These are phyloP conservation scores for Allygus modestus DNA, from an alignment of 2,888 invertebrate species.

Conservation along the genomic window DNA sequence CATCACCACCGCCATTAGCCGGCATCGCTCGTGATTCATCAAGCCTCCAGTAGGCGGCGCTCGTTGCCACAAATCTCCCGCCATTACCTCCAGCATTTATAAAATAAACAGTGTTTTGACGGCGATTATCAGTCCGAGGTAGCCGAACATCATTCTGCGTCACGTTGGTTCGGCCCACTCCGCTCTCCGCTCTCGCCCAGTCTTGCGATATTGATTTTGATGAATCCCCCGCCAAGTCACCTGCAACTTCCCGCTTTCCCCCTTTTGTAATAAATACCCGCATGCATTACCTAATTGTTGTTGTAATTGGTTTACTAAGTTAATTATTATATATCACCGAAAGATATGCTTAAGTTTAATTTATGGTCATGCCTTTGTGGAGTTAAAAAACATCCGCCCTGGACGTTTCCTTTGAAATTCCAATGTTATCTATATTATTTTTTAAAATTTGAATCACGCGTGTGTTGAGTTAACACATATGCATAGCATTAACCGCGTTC, in stretches of 20 bases:
- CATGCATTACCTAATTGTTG: no score
- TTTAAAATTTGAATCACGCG: no score
- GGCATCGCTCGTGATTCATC: conserved; percentile 32
- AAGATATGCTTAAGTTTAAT: no score
- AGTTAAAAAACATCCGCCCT: no score
- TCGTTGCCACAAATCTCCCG: conserved; percentile 23
- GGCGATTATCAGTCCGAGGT: conserved; percentile 38
- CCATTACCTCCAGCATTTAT: conserved; percentile 41
- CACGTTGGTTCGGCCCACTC: neutral
- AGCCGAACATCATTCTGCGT: conserved; percentile 22
- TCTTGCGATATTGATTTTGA: neutral
- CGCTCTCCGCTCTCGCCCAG: no score
- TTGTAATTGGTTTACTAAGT: no score
- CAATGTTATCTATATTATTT: no score
- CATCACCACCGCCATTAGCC: neutral
- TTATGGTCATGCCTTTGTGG: no score
- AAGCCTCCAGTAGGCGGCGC: conserved; percentile 36
- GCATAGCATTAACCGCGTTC: no score
- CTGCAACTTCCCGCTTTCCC: neutral
- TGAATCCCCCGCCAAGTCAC: neutral
- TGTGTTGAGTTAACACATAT: no score
- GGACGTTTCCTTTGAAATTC: no score
- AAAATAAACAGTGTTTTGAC: conserved; percentile 55
- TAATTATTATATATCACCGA: no score
- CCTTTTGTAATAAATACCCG: neutral